A percentile compares a stretch with the other conserved stretches of the same genome.
Evolutionary conservation across 1,140 invertebrate species (phyloP).

Genomic region (Bicyclus anynana): DNA sequence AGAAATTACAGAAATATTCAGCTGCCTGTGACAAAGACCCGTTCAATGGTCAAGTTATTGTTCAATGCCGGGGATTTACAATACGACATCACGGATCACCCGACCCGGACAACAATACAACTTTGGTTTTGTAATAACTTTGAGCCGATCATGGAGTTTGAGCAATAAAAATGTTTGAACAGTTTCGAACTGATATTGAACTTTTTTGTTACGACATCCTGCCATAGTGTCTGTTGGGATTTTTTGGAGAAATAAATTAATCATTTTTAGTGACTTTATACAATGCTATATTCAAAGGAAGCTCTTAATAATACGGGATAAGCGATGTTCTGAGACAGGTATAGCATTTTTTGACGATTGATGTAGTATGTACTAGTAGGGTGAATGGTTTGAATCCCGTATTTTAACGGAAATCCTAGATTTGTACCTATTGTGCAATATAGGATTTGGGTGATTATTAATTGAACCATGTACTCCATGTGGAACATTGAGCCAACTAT

Average conservation of each 20-base stretch:
- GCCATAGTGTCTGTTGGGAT: background rate
- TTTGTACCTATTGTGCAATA: too few species aligned
- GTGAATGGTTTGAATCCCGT: too few species aligned
- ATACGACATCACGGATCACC: conserved; percentile 60
- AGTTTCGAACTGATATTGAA: conserved; percentile 16
- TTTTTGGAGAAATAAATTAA: background rate
- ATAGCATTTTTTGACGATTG: too few species aligned
- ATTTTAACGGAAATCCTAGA: too few species aligned
- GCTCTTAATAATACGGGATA: background rate
- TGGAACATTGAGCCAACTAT: too few species aligned
- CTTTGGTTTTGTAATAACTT: conserved; percentile 51
- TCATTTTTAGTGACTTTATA: background rate
- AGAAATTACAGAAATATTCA: conserved; percentile 62
- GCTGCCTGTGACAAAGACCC: conserved; percentile 55
- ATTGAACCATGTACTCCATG: too few species aligned
- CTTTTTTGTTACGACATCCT: conserved; percentile 12
- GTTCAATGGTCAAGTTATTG: conserved; percentile 69
- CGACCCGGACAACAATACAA: conserved; percentile 53
- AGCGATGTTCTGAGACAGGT: background rate
- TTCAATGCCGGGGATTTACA: conserved; percentile 52
- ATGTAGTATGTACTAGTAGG: too few species aligned
- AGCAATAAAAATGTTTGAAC: conserved; percentile 38
- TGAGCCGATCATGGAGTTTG: conserved; percentile 43
- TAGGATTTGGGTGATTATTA: too few species aligned
- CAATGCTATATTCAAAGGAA: background rate